Evolutionary conservation across 2,113 vertebrate genomes (phyloP).

Genomic region (Natator depressus): DNA sequence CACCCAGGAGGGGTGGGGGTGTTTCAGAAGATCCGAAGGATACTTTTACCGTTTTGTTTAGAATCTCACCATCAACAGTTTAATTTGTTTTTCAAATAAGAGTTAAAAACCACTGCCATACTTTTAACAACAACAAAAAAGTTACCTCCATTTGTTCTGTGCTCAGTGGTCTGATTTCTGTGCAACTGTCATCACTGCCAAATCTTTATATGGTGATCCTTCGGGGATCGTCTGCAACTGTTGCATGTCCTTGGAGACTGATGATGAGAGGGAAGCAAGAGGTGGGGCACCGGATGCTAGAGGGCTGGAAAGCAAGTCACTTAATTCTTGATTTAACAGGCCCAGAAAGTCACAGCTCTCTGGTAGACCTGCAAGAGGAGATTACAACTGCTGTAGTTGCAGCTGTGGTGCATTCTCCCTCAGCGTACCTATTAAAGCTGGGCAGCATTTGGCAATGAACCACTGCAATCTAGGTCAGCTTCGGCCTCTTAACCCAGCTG

Average conservation of each 20-base stretch:
- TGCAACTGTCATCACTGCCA: background rate
- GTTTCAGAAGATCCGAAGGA: rapidly evolving
- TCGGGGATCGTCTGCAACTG: background rate
- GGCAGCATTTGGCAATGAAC: background rate
- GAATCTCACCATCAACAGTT: background rate
- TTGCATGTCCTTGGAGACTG: slow-evolving; percentile 44
- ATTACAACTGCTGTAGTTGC: background rate
- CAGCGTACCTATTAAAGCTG: background rate
- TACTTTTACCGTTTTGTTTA: background rate
- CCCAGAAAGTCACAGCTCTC: background rate
- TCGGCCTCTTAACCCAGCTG: background rate
- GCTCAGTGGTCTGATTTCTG: background rate
- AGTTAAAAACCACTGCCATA: background rate
- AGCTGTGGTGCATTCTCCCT: background rate
- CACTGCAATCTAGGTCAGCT: background rate
- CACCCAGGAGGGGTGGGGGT: background rate
- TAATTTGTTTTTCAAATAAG: background rate
- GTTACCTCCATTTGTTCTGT: background rate
- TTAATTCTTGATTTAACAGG: background rate
- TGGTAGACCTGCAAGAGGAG: background rate
- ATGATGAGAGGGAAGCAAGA: background rate
- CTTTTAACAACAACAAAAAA: background rate
- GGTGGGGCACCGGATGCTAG: background rate
- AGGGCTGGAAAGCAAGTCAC: background rate
- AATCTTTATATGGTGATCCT: background rate